phyloP scores from a whole-genome alignment of 2,797 vertebrate genomes.

The Peromyscus eremicus region DNA sequence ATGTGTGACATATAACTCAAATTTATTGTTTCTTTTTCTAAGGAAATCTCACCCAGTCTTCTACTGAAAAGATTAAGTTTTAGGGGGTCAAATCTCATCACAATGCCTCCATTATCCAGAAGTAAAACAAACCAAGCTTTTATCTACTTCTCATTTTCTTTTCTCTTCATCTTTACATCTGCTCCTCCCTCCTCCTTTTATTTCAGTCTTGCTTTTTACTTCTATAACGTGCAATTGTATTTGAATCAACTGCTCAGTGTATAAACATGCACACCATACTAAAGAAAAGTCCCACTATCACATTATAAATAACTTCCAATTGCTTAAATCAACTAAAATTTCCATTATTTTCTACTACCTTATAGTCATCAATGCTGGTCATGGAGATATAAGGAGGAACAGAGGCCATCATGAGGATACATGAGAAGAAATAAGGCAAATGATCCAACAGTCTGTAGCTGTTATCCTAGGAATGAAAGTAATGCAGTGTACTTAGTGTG shows the following conservation, averaged over 20 bases:
- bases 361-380: constrained; percentile 38
- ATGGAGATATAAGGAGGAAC: background rate
- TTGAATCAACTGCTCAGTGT: background rate
- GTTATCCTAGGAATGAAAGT: background rate
- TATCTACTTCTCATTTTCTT: background rate
- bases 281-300: background rate
- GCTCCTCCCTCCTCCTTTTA: background rate
- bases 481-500: background rate
- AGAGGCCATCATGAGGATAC: background rate
- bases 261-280: background rate
- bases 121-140: background rate
- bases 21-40: background rate
- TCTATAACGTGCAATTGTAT: background rate
- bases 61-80: background rate
- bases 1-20: background rate
- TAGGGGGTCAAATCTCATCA: background rate
- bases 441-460: accelerated
- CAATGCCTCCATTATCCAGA: background rate
- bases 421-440: background rate
- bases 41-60: background rate
- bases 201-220: background rate
- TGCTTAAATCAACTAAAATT: background rate
- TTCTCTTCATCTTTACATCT: background rate
- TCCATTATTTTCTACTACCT: constrained; percentile 14
- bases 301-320: background rate